Percentiles rank a stretch among this genome's conserved stretches.
These are phyloP conservation scores for Melanerpes formicivorus DNA, from an alignment of 2,113 vertebrate species.

Conservation along the genomic window DNA sequence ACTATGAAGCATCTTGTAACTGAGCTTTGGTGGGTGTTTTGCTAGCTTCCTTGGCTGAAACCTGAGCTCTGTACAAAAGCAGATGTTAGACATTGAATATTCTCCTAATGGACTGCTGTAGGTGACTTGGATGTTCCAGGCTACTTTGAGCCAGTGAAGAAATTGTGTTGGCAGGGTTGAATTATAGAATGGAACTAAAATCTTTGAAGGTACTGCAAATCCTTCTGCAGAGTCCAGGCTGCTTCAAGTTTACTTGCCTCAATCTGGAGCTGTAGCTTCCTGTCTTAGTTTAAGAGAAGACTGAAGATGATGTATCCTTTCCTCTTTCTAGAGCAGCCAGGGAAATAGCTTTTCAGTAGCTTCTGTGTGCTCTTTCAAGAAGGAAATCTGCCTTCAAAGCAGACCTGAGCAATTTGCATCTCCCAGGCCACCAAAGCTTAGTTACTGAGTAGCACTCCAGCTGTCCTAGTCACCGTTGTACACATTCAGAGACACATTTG, in stretches of 20 bases:
- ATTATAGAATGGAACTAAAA: not conserved
- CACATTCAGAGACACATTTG: not conserved
- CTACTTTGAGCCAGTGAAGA: not conserved
- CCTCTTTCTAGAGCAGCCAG: accelerated
- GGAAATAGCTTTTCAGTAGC: not conserved
- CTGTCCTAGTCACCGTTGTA: not conserved
- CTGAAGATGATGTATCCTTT: not conserved
- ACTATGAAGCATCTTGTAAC: not conserved
- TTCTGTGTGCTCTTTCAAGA: not conserved
- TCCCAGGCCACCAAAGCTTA: not conserved
- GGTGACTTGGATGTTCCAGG: not conserved
- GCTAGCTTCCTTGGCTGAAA: not conserved
- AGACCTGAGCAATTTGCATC: not conserved
- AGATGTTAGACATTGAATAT: accelerated
- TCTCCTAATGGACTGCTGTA: not conserved
- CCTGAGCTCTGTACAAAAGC: not conserved
- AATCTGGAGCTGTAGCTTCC: not conserved
- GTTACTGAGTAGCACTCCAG: not conserved
- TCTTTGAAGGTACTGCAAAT: not conserved
- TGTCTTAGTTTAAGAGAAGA: not conserved
- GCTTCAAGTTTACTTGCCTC: not conserved
- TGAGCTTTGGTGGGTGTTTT: not conserved
- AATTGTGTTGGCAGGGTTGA: not conserved
- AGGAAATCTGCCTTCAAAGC: not conserved
- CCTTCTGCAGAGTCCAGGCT: not conserved